Base-by-base conservation (phyloP, 2,113 vertebrate species). In the Serinus canaria region DNA sequence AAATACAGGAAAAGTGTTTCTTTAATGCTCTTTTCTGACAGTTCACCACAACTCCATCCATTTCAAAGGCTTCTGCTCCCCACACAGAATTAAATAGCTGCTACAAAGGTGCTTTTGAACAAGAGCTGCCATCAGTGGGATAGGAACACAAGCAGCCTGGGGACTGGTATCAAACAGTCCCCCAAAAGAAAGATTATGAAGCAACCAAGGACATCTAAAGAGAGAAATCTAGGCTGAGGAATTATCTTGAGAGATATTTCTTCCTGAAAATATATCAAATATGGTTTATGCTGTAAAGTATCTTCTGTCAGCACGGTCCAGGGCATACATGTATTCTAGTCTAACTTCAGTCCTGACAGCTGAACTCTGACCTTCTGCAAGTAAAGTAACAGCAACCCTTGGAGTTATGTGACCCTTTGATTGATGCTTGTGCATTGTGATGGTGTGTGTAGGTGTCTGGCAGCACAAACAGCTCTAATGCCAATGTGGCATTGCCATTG, bases 51-150 rank as follows among this genome's bases (percentile, higher is more conserved):
- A 96, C 55, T 83, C 39, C 63, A 94, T 83, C 75, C 44, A 88
- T 95, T 95, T 96, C 96, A 97, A 97, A 96, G 83, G 88, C 76
- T 95, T 95, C 68, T 94, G 33, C 73, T 96, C 88, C 85, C 85
- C 56, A 60, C 79, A 93, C 60, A 95, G 92, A 93, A 93, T 93
- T 93, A 94, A 96, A 92, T 15, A 96, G 83, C 83, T 95, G 88
- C 75, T 90, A 83, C 93, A 81, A 92, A 93, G 49, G 76, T 94
- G 69, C 88, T 97, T 97, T 97, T 97, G 95, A 97, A 95, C 62
- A 87, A 72, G 66, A 82, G 19, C 73, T 84, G 49, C 60, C 76
- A 79, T 81, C 83, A 92, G 83, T 79, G 66, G 90, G 56, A 96
- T 10, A 84, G 69, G 92, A 97, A 94, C 90, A 90, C 86, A 95